Conservation (phyloP, 1,140 invertebrate species). For the Mylabris phalerata region DNA sequence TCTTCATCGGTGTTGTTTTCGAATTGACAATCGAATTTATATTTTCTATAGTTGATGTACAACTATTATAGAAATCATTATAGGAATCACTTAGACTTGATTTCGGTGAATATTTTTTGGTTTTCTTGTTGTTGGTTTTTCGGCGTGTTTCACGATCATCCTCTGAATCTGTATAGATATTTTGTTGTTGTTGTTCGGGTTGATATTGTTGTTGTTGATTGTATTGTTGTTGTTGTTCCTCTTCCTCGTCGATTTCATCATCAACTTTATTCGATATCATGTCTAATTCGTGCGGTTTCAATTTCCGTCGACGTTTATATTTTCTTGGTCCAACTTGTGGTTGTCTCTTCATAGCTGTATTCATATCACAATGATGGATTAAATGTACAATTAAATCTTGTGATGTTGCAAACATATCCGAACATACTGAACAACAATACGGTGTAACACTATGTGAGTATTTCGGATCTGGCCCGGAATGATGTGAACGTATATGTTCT, state of each 20-base stretch:
- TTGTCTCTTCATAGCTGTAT: constrained; percentile 69
- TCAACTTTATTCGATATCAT: constrained; percentile 38
- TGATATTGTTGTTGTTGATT: no score
- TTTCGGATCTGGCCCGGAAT: constrained; percentile 64
- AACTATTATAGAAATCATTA: constrained; percentile 41
- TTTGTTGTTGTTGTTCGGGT: neutral
- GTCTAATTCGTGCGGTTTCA: constrained; percentile 56
- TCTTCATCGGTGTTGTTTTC: constrained; percentile 21
- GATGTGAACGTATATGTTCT: constrained; percentile 75
- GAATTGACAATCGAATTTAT: constrained; percentile 47
- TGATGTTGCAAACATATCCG: constrained; percentile 57
- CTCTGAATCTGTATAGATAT: constrained; percentile 44
- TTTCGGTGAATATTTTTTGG: constrained; percentile 42
- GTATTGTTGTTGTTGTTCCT: constrained; percentile 5
- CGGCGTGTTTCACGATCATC: constrained; percentile 40
- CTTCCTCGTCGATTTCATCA: constrained; percentile 30
- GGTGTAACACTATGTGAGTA: constrained; percentile 47
- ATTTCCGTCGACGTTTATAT: constrained; percentile 68
- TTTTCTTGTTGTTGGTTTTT: constrained; percentile 37
- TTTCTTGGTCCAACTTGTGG: constrained; percentile 70
- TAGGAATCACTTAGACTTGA: constrained; percentile 30
- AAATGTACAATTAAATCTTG: constrained; percentile 70
- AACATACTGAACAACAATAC: constrained; percentile 70
- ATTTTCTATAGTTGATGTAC: constrained; percentile 50
- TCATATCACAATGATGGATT: constrained; percentile 74